Conservation (phyloP, 2,888 invertebrate genomes). For the Cephalotes varians region DNA sequence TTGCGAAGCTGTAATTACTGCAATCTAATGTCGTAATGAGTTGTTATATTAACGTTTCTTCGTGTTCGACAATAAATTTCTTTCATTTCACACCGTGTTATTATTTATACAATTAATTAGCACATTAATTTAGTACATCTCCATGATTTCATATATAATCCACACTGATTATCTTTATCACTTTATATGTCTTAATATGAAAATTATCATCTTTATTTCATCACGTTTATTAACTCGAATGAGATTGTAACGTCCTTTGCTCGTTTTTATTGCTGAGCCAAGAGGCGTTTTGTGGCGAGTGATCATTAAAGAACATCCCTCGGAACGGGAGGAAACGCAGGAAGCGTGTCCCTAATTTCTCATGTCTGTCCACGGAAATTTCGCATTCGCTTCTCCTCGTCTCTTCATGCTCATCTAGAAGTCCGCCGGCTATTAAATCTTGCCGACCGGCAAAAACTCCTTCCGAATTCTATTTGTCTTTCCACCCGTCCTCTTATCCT, state of each 20-base stretch:
- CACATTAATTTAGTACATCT: background rate
- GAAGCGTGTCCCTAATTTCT: conserved; percentile 50
- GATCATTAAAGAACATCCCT: conserved; percentile 44
- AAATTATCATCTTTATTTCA: background rate
- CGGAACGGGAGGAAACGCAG: conserved; percentile 20
- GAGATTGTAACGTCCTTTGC: background rate
- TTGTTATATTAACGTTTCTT: conserved; percentile 28
- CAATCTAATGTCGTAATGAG: conserved; percentile 30
- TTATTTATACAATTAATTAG: conserved; percentile 8
- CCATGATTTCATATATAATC: background rate
- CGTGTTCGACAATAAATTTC: conserved; percentile 26
- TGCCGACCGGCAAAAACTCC: conserved; percentile 78
- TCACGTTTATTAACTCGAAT: background rate
- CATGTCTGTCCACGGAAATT: conserved; percentile 54
- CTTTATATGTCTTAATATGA: background rate
- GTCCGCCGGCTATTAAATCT: conserved; percentile 82
- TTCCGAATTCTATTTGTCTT: conserved; percentile 84
- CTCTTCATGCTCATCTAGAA: conserved; percentile 43
- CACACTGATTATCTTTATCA: background rate
- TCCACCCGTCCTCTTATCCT: conserved; percentile 68
- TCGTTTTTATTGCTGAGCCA: conserved; percentile 4
- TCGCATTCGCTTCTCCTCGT: conserved; percentile 52
- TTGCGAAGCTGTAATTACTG: conserved; percentile 30
- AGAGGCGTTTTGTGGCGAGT: conserved; percentile 9
- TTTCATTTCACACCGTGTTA: background rate